Conservation (phyloP, 2,888 invertebrate genomes). For the Tridacna crocea region DNA sequence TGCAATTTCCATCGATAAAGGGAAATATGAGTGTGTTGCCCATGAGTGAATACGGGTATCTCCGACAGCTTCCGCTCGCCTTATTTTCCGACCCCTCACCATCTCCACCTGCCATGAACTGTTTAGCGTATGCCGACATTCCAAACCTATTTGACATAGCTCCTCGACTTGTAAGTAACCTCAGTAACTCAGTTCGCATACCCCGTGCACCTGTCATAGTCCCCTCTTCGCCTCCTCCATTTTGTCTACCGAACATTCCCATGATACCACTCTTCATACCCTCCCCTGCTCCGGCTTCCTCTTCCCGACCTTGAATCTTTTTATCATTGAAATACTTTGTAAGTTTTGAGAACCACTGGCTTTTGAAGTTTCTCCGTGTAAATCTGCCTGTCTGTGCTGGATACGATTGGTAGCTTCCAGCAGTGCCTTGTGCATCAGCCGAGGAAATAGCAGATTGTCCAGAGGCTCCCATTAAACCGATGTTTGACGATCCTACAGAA, state of each 20-base stretch:
- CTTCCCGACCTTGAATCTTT: background rate
- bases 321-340: background rate
- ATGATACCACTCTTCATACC: background rate
- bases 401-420: background rate
- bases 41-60: slow-evolving; percentile 6
- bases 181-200: background rate
- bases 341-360: slow-evolving; percentile 3
- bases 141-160: background rate
- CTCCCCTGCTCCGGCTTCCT: slow-evolving; percentile 1
- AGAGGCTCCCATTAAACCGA: background rate
- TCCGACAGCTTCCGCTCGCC: background rate
- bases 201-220: background rate
- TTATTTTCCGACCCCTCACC: background rate
- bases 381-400: background rate
- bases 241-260: background rate
- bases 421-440: background rate
- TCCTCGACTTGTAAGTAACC: background rate
- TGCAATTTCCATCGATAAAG: slow-evolving; percentile 11
- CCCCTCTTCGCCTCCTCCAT: background rate
- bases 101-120: background rate
- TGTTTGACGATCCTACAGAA: background rate
- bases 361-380: background rate
- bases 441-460: background rate
- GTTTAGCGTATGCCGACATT: background rate
- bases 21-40: slow-evolving; percentile 6